Evolutionary conservation across 1,140 invertebrate genomes (phyloP).

Genomic region (Aphelinus certus): DNA sequence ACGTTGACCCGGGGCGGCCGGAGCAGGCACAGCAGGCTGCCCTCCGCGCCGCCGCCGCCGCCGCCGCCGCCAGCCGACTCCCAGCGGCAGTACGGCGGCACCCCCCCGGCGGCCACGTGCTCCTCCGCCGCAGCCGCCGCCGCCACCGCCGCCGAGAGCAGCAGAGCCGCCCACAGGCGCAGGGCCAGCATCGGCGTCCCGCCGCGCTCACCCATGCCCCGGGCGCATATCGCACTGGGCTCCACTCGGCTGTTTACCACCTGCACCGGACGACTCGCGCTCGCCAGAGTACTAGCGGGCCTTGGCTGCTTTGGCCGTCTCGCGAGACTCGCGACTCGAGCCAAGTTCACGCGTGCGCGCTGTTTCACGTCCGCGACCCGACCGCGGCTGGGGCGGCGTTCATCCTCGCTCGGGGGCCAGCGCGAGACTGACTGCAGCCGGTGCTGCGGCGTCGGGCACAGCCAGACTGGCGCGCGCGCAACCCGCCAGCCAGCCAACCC

Average conservation of each 20-base stretch:
- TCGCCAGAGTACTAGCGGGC: too few species aligned
- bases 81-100: constrained; percentile 29
- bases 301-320: neutral
- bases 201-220: too few species aligned
- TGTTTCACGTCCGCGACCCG: neutral
- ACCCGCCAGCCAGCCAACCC: neutral
- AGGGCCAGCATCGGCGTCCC: too few species aligned
- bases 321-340: neutral
- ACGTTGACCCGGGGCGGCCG: constrained; percentile 26
- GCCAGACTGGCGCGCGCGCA: constrained; percentile 31
- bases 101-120: neutral
- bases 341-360: too few species aligned
- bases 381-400: too few species aligned
- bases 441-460: constrained; percentile 3
- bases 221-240: too few species aligned
- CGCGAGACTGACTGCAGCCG: constrained; percentile 32
- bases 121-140: neutral
- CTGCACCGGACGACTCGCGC: too few species aligned
- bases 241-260: too few species aligned
- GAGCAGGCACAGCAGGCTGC: constrained; percentile 27
- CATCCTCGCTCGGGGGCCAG: constrained; percentile 6
- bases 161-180: too few species aligned
- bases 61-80: neutral
- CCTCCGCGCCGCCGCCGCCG: neutral
- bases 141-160: too few species aligned